Base-by-base conservation (phyloP, 2,888 invertebrate species). In the Cephus pygmeus region DNA sequence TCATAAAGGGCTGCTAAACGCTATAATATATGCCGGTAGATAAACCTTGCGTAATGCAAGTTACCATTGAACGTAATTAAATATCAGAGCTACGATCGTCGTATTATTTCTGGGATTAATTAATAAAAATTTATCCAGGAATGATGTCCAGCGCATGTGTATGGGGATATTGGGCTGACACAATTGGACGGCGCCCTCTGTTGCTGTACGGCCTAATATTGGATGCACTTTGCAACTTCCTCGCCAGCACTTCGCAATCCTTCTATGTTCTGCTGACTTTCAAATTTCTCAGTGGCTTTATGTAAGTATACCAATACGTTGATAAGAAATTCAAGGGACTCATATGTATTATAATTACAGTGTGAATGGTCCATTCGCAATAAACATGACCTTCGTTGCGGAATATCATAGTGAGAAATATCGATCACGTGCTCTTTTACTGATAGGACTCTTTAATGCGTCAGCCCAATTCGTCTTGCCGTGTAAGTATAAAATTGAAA, bases 91-190 rank as follows among this genome's bases (percentile, higher is more conserved):
- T 23, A 2, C 40, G n/a, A 15, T 73, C n/a, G 4, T 33, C 4
- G 3, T n/a, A 34, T 12, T 9, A n/a, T 23, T n/a, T 71, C 0
- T n/a, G 34, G 15, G 15, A n/a, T 71, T 31, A 75, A 15, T 69
- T 30, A 71, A 15, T 31, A 75, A 3, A 77, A 40, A 77, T 81
- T 40, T 75, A 85, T 88, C 3, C 87, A 96, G 96, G 96, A 34
- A 96, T 96, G 96, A 95, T 96, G 78, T 92, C 94, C 0, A 96
- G 96, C 75, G 96, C 95, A 0, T 93, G 96, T 88, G 81, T 96
- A 6, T 96, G 96, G 96, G 96, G 96, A 0, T 96, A 94, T 87
- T 90, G 96, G 11, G 95, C 96, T 0, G 96, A 96, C 88, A 95
- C 95, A 0, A 92, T 95, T 79, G 96, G 96, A 11, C 92, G 96